Base-by-base conservation (phyloP, 2,113 vertebrate species). In the Heteronetta atricapilla region DNA sequence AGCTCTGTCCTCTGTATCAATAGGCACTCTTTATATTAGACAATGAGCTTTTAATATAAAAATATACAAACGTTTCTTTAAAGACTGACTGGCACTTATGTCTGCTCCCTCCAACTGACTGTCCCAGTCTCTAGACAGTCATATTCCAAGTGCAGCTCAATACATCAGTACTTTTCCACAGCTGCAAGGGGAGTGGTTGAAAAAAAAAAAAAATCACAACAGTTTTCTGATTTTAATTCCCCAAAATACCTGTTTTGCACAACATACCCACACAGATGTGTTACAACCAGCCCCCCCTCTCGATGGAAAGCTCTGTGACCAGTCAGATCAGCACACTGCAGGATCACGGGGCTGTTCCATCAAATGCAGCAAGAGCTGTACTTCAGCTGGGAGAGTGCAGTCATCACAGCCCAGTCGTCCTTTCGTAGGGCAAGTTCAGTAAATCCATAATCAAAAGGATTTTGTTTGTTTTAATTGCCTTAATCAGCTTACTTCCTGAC, bases 401-500 rank as follows among this genome's bases (percentile, higher is more conserved):
- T 4, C 44, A 18, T 10, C 66, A 1, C 62, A 70, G 77, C 46
- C 2, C 5, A 17, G 34, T 1, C 82, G 62, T 96, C 90, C 93
- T 96, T 90, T 38, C 8, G 3, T 86, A 46, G 93, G 86, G 29
- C 80, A 29, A 56, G 9, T 25, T 62, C 68, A 76, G 31, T 26
- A 66, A 74, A 44, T 55, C 89, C 72, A 58, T 5, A 91, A 67
- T 31, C 76, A 82, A 72, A 77, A 82, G 50, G 20, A 20, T 28
- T 92, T 31, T 31, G 62, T 16, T 59, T 80, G 87, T 1, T 26
- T 88, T 86, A 31, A 58, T 48, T 89, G 93, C 87, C 79, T 77
- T 92, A 46, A 88, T 93, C 93, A 90, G 89, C 88, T 91, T 84
- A 86, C 95, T 86, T 81, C 83, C 82, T 77, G 64, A 77, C n/a